These are phyloP conservation scores for Mesorhabditis spiculigera DNA, from an alignment of 2,888 invertebrate genomes.

Conservation along the genomic window DNA sequence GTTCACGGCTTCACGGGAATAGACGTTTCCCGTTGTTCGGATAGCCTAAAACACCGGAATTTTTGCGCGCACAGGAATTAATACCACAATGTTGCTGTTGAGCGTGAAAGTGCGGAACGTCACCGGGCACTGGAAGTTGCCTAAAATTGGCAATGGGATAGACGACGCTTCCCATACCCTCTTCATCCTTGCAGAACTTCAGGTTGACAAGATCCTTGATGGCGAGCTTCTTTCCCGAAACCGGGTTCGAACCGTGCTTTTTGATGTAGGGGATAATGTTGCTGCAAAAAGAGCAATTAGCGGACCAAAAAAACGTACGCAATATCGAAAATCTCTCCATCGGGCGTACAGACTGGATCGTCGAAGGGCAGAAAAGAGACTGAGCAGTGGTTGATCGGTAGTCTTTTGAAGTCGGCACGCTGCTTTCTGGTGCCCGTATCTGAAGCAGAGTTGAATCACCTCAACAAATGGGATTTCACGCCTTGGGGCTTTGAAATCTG, in stretches of 20 bases:
- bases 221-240: constrained; percentile 82
- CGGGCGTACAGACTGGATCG: constrained; percentile 81
- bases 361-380: constrained; percentile 86
- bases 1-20: constrained; percentile 72
- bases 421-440: constrained; percentile 49
- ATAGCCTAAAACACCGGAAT: constrained; percentile 66
- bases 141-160: constrained; percentile 19
- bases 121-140: constrained; percentile 57
- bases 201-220: constrained; percentile 78
- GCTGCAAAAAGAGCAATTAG: constrained; percentile 24
- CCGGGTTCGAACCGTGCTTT: constrained; percentile 86
- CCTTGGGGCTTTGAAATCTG: not conserved
- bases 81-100: constrained; percentile 80
- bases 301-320: constrained; percentile 62
- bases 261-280: constrained; percentile 53
- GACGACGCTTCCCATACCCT: constrained; percentile 59
- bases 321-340: constrained; percentile 89
- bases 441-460: constrained; percentile 14
- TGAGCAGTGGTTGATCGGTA: constrained; percentile 73
- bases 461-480: not conserved
- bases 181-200: constrained; percentile 80
- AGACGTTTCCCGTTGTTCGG: constrained; percentile 88
- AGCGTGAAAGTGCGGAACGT: constrained; percentile 74
- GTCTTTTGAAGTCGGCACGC: constrained; percentile 73
- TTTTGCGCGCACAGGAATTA: not conserved